Evolutionary conservation across 2,888 invertebrate species (phyloP).

Genomic region (Meteorus colon): DNA sequence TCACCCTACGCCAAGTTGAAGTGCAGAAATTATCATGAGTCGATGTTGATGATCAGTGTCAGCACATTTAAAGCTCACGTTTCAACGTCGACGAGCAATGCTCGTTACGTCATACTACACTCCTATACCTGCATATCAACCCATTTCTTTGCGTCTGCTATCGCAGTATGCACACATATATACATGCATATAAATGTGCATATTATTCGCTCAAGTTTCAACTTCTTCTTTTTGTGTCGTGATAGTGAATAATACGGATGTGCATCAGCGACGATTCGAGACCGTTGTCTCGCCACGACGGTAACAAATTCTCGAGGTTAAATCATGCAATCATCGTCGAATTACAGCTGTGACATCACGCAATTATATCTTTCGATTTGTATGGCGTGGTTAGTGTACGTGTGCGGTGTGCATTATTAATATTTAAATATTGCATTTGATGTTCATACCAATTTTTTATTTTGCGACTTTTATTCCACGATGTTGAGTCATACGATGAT

Average conservation of each 20-base stretch:
- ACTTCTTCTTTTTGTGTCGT: neutral
- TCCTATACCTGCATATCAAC: neutral
- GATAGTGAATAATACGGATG: constrained; percentile 26
- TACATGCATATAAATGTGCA: constrained; percentile 22
- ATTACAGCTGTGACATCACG: constrained; percentile 43
- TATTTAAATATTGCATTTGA: constrained; percentile 1
- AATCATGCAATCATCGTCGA: constrained; percentile 40
- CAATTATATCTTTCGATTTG: constrained; percentile 26
- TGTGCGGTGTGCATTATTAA: neutral
- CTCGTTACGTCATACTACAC: neutral
- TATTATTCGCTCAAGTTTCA: constrained; percentile 16
- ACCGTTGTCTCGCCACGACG: constrained; percentile 16
- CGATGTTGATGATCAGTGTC: constrained; percentile 20
- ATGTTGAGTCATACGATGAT: neutral
- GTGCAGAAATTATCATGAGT: neutral
- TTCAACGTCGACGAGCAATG: neutral
- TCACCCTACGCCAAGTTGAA: constrained; percentile 14
- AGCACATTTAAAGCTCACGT: constrained; percentile 20
- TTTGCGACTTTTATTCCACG: neutral
- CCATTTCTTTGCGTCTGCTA: neutral
- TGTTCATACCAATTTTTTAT: neutral
- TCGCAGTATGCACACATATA: constrained; percentile 13
- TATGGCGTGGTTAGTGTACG: neutral
- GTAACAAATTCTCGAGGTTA: constrained; percentile 41
- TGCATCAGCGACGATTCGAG: constrained; percentile 8